phyloP scores from a whole-genome alignment of 2,113 vertebrate species.

The Pseudois nayaur region DNA sequence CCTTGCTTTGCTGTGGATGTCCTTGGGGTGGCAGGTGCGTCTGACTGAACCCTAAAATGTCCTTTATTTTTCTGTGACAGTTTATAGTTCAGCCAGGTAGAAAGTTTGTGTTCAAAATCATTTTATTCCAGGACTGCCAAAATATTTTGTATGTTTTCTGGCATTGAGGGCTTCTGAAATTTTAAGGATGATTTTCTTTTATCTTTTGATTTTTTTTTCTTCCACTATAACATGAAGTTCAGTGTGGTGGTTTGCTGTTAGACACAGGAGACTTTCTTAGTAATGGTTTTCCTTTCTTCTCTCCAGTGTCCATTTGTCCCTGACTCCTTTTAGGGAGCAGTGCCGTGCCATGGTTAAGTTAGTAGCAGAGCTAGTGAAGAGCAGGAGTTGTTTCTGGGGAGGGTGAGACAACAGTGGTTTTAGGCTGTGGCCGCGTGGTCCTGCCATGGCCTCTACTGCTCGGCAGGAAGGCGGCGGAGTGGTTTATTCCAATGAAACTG shows the following conservation, averaged over 20 bases:
- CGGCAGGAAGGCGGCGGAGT: fast-evolving
- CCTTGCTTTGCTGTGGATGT: not conserved
- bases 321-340: not conserved
- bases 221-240: not conserved
- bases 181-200: not conserved
- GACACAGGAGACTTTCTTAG: not conserved
- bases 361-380: too few species aligned
- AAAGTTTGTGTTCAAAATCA: not conserved
- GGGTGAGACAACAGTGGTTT: not conserved
- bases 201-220: not conserved
- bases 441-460: fast-evolving
- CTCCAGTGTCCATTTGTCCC: not conserved
- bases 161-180: not conserved
- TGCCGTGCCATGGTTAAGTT: too few species aligned
- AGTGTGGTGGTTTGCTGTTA: not conserved
- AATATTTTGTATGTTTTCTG: not conserved
- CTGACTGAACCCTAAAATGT: not conserved
- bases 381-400: not conserved
- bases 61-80: not conserved
- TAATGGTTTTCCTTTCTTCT: not conserved
- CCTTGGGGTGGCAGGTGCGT: not conserved
- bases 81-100: not conserved
- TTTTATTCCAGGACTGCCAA: not conserved
- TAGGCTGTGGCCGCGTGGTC: not conserved
- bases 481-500: not conserved